Conservation (phyloP, 2,888 invertebrate genomes). For the Trissolcus japonicus region DNA sequence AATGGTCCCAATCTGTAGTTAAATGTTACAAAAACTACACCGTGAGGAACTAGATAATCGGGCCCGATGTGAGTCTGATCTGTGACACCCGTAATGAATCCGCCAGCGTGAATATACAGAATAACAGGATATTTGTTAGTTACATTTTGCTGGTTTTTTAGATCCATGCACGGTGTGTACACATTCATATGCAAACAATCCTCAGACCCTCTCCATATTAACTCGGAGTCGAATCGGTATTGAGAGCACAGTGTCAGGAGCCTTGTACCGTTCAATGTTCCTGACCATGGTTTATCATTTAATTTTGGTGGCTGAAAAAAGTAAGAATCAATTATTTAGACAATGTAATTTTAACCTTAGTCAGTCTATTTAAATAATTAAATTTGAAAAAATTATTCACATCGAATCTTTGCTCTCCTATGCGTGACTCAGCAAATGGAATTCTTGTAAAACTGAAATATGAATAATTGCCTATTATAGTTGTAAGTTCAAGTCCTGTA, state of each 20-base stretch:
- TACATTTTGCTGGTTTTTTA: not conserved
- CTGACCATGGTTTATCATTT: constrained; percentile 8
- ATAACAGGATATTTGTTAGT: constrained; percentile 8
- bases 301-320: constrained; percentile 15
- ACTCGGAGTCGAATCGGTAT: not conserved
- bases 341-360: too few relatives aligned
- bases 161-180: not conserved
- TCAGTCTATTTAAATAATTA: not conserved
- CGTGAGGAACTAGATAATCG: constrained; percentile 67
- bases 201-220: not conserved
- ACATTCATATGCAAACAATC: constrained; percentile 26
- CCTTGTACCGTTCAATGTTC: not conserved
- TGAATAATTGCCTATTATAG: not conserved
- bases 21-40: constrained; percentile 68
- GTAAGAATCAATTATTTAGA: not conserved
- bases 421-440: not conserved
- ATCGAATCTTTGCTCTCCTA: not conserved
- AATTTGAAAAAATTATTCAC: not conserved
- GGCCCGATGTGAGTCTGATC: constrained; percentile 55
- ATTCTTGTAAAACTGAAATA: not conserved
- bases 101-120: constrained; percentile 12
- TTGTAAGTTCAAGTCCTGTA: not conserved
- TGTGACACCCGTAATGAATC: not conserved
- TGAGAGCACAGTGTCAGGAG: constrained; percentile 6
- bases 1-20: constrained; percentile 68